These are phyloP conservation scores for Drosophila ustulata DNA, from an alignment of 2,888 invertebrate species.

Conservation along the genomic window DNA sequence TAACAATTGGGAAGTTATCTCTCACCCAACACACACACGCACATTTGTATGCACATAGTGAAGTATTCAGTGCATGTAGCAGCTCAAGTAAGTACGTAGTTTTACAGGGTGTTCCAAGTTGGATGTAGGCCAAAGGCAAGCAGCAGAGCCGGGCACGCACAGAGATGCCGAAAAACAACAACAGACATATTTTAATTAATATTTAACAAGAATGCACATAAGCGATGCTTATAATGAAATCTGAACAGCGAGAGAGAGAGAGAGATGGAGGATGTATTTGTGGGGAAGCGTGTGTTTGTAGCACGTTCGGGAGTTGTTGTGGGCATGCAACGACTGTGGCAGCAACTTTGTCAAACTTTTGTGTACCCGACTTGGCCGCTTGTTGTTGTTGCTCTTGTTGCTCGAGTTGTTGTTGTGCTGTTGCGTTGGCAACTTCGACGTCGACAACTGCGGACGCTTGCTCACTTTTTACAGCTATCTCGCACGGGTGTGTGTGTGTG, in stretches of 20 bases:
- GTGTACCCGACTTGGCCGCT: slow-evolving; percentile 41
- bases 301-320: slow-evolving; percentile 21
- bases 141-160: slow-evolving; percentile 12
- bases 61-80: not conserved
- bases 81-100: slow-evolving; percentile 13
- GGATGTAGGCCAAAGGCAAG: slow-evolving; percentile 14
- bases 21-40: not conserved
- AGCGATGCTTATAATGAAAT: slow-evolving; percentile 67
- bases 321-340: slow-evolving; percentile 46
- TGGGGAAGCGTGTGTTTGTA: slow-evolving; percentile 16
- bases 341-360: slow-evolving; percentile 67
- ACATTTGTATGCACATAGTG: not conserved
- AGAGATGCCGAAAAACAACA: slow-evolving; percentile 13
- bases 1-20: slow-evolving; percentile 10
- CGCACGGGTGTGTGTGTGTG: slow-evolving; percentile 10
- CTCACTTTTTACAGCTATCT: slow-evolving; percentile 59
- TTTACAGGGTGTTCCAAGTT: slow-evolving; percentile 11
- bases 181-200: slow-evolving; percentile 80
- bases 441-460: slow-evolving; percentile 59
- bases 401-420: slow-evolving; percentile 43
- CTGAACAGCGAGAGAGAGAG: slow-evolving; percentile 27
- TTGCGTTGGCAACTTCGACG: slow-evolving; percentile 55
- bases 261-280: not conserved
- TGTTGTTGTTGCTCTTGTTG: slow-evolving; percentile 28
- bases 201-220: slow-evolving; percentile 80